These are phyloP conservation scores for Cuniculus paca DNA, from an alignment of 2,797 vertebrate species.

Conservation along the genomic window DNA sequence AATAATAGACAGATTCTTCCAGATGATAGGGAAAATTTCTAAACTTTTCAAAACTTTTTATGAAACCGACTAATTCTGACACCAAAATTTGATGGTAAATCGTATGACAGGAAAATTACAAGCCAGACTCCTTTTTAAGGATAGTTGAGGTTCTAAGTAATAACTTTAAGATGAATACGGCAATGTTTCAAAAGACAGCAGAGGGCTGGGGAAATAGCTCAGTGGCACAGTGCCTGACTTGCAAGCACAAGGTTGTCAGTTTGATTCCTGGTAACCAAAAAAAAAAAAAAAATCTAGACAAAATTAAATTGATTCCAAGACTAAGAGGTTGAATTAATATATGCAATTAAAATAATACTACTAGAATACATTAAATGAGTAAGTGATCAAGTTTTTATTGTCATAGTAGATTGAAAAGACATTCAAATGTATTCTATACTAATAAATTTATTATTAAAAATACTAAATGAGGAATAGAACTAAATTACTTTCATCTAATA, in stretches of 20 bases:
- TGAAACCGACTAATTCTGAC: background rate
- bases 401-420: background rate
- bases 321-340: background rate
- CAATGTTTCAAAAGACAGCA: background rate
- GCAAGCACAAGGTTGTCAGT: no score
- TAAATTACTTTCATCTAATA: background rate
- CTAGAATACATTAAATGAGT: background rate
- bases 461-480: background rate
- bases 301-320: background rate
- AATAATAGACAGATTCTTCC: background rate
- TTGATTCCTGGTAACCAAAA: no score
- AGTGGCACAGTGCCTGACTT: no score
- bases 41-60: background rate
- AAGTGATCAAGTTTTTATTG: background rate
- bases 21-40: background rate
- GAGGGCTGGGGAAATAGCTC: no score
- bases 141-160: background rate
- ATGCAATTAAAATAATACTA: background rate
- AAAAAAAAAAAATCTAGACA: background rate
- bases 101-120: background rate
- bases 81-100: background rate
- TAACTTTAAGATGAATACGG: background rate
- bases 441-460: background rate
- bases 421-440: background rate
- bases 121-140: background rate